Evolutionary conservation across 2,888 invertebrate genomes (phyloP), one percentile per base, ranked within the genome.

Genomic region (Hirtodrosophila confusa): DNA sequence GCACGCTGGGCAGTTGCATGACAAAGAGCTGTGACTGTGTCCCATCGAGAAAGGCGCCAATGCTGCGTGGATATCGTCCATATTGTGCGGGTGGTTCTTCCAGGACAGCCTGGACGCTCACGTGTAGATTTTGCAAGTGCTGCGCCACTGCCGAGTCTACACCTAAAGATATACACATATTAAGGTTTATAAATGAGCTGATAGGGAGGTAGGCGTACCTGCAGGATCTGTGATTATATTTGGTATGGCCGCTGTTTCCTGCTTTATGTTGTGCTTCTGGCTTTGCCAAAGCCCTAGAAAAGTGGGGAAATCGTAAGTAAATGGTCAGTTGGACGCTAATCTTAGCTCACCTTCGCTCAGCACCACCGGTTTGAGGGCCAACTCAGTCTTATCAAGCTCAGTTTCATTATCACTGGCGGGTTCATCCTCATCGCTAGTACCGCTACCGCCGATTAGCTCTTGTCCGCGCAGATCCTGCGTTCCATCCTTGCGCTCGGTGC

Each of bases 11-110:
- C 54, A 91, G 85, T 70, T 91, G 91, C 86, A 91, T 83, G 9
- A 91, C 50, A 51, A 91, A 90, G 41, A 91, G 75, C 62, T 91
- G 90, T 3, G 90, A 77, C 41, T 89, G 80, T 7, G 73, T 48
- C 9, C 72, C 72, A 17, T 86, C 82, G 0, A 91, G 77, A 24
- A 91, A 84, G 27, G 89, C 86, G 4, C 76, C 78, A 23, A 91
- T 75, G 45, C 68, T 86, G 6, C 79, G 74, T 0, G 91, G 91
- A 78, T 90, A 91, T 1, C 85, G 79, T 11, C 87, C 82, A 36
- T 70, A 56, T 29, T 77, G 83, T 40, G 70, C 39, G 5, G 78
- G 75, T 43, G 83, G 65, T 4, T 77, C 64, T 12, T 78, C 74
- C 33, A 66, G 36, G 10, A 43, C 53, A 10, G 53, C 35, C 48